Percentiles rank a stretch among this genome's conserved stretches.
These are phyloP conservation scores for Melanotaenia pygmaea DNA, from an alignment of 2,797 vertebrate genomes.

Conservation along the genomic window DNA sequence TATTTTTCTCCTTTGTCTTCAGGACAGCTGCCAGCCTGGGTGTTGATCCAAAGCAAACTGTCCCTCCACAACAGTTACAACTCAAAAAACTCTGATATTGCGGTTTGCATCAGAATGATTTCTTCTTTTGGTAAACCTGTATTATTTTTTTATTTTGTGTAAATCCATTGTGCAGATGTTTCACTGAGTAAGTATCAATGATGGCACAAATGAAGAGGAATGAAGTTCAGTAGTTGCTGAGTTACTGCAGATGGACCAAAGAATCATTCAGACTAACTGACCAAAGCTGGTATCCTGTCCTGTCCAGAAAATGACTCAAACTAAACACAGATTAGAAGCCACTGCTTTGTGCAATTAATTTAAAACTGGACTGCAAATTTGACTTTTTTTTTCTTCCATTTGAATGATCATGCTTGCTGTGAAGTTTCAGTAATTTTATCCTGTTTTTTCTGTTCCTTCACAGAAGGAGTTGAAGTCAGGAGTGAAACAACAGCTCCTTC, in stretches of 20 bases:
- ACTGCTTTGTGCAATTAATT: not conserved
- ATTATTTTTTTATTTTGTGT: not conserved
- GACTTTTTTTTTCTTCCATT: not conserved
- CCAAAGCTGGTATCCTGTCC: not conserved
- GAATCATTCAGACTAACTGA: not conserved
- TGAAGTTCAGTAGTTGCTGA: not conserved
- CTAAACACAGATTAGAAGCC: not conserved
- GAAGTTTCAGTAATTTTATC: conserved; percentile 12
- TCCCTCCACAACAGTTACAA: too few relatives aligned
- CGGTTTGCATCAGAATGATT: not conserved
- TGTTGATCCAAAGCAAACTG: too few relatives aligned
- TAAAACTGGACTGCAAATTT: not conserved
- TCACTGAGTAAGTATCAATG: not conserved
- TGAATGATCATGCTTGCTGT: not conserved
- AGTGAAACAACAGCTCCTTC: too few relatives aligned
- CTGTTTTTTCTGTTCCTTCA: conserved; percentile 3
- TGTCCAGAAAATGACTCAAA: not conserved
- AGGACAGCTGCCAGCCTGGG: too few relatives aligned
- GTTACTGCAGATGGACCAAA: not conserved
- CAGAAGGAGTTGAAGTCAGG: too few relatives aligned
- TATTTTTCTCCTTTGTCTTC: too few relatives aligned
- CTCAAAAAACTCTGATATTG: not conserved
- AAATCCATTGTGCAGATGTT: not conserved
- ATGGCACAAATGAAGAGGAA: not conserved
- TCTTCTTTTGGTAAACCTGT: not conserved